Percentiles rank a stretch among this genome's conserved stretches.
phyloP scores from a whole-genome alignment of 2,113 vertebrate genomes.

The Verasper variegatus region DNA sequence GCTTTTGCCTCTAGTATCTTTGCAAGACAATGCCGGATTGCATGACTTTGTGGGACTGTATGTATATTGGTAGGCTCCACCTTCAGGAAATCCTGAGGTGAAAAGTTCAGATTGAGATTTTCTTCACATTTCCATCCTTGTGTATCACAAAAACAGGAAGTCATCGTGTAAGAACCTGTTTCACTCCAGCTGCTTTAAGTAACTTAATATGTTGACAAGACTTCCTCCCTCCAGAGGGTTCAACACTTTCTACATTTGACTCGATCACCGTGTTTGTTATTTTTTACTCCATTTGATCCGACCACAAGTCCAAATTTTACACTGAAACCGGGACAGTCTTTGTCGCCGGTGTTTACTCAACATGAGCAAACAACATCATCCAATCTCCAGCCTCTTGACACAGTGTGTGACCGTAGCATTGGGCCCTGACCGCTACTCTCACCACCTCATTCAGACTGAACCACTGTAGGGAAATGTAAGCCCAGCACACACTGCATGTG shows the following conservation, averaged over 20 bases:
- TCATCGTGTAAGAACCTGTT: background rate
- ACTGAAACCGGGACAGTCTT: conserved; percentile 6
- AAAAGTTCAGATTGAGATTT: conserved; percentile 11
- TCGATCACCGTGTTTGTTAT: background rate
- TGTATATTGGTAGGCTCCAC: background rate
- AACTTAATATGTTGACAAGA: background rate
- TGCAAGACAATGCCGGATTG: too few relatives aligned
- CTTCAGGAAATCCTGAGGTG: background rate
- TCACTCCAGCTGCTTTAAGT: too few relatives aligned
- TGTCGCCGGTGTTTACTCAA: conserved; percentile 3
- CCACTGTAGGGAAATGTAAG: background rate
- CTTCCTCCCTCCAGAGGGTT: background rate
- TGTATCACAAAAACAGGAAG: background rate
- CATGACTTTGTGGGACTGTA: background rate
- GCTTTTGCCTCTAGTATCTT: too few relatives aligned
- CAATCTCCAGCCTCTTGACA: conserved; percentile 22
- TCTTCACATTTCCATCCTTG: background rate
- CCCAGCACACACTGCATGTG: conserved; percentile 13
- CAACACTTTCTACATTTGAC: background rate
- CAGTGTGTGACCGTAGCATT: conserved; percentile 23
- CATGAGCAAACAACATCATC: conserved; percentile 7
- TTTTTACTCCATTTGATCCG: background rate
- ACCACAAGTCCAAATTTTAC: conserved; percentile 2
- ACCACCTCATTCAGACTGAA: conserved; percentile 37
- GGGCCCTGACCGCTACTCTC: conserved; percentile 10